phyloP scores from a whole-genome alignment of 2,113 vertebrate genomes.

The Origma solitaria region DNA sequence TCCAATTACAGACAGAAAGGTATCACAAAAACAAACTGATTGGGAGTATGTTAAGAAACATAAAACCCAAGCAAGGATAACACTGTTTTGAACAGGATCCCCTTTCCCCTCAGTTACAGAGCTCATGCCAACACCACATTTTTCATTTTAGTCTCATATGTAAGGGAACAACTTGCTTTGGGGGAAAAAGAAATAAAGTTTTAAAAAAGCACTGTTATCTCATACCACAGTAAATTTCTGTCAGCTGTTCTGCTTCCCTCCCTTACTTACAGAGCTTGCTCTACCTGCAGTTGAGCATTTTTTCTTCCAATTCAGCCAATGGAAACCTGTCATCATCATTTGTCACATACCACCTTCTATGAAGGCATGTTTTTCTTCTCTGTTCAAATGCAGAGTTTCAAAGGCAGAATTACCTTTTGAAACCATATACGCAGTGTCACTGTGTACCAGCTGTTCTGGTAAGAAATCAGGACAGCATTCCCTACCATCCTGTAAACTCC shows the following conservation, averaged over 20 bases:
- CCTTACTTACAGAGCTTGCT: neutral
- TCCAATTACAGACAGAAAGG: neutral
- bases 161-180: neutral
- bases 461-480: neutral
- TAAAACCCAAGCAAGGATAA: neutral
- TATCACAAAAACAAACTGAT: neutral
- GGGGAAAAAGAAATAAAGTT: neutral
- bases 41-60: neutral
- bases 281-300: neutral
- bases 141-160: neutral
- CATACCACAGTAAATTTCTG: neutral
- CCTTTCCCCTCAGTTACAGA: neutral
- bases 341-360: neutral
- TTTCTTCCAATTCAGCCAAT: neutral
- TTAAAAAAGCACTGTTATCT: neutral
- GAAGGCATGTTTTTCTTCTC: neutral
- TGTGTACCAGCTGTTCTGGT: neutral
- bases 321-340: neutral
- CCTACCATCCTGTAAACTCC: neutral
- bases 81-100: neutral
- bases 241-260: neutral
- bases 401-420: neutral
- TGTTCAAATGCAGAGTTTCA: neutral
- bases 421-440: neutral
- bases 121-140: neutral